Conservation (phyloP, 2,888 invertebrate genomes). For the Phaedon cochleariae region DNA sequence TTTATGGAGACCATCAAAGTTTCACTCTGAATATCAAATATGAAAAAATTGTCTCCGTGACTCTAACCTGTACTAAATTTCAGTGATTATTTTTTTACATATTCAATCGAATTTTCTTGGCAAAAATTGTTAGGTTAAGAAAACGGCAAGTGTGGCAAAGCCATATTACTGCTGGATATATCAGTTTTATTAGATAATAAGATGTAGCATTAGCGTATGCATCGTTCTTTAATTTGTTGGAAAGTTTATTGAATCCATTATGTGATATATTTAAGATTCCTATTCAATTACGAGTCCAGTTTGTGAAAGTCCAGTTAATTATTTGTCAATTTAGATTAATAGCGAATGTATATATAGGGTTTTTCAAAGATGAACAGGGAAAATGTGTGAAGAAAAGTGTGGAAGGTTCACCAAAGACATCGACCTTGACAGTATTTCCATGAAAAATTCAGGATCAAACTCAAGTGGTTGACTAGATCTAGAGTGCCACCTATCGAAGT, state of each 20-base stretch:
- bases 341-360: neutral
- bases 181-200: slow-evolving; percentile 33
- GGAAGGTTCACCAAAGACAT: too few species aligned
- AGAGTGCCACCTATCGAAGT: too few species aligned
- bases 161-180: slow-evolving; percentile 31
- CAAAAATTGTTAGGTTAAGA: neutral
- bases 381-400: too few species aligned
- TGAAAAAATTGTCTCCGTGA: too few species aligned
- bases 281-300: slow-evolving; percentile 25
- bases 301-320: too few species aligned
- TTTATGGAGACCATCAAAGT: too few species aligned
- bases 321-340: neutral
- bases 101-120: neutral
- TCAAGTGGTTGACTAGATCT: too few species aligned
- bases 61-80: too few species aligned
- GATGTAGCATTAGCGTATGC: slow-evolving; percentile 25
- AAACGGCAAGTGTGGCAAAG: slow-evolving; percentile 21
- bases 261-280: slow-evolving; percentile 37
- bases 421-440: too few species aligned
- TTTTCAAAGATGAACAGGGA: too few species aligned
- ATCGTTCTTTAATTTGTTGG: slow-evolving; percentile 34
- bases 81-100: neutral
- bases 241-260: slow-evolving; percentile 34
- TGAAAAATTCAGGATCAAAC: too few species aligned
- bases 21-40: too few species aligned